Percentiles rank a stretch among this genome's conserved stretches.
phyloP scores from a whole-genome alignment of 2,797 vertebrate genomes.

The Buphagus erythrorhynchus region DNA sequence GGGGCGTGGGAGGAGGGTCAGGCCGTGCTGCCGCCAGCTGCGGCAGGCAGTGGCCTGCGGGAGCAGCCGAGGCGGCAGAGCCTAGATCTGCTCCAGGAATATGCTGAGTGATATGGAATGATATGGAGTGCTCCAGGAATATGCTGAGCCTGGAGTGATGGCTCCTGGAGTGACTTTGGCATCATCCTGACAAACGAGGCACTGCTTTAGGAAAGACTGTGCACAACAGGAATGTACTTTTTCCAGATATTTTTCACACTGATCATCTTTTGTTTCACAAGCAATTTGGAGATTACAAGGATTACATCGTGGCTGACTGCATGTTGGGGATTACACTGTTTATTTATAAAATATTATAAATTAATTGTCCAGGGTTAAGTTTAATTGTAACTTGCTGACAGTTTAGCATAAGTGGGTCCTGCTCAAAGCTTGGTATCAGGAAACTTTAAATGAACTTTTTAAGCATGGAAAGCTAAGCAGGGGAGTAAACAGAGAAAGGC shows the following conservation, averaged over 20 bases:
- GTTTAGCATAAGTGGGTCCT: neutral
- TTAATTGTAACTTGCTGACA: neutral
- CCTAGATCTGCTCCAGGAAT: slow-evolving; percentile 40
- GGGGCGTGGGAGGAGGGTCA: neutral
- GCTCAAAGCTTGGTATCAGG: neutral
- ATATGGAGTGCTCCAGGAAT: slow-evolving; percentile 54
- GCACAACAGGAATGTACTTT: slow-evolving; percentile 51
- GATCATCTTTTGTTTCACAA: slow-evolving; percentile 88
- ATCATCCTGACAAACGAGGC: slow-evolving; percentile 59
- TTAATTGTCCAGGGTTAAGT: neutral
- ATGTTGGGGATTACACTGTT: neutral
- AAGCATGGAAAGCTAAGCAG: neutral
- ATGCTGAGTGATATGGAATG: neutral
- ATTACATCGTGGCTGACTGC: slow-evolving; percentile 82
- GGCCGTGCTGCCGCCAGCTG: neutral
- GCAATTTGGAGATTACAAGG: slow-evolving; percentile 90
- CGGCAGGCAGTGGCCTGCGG: neutral
- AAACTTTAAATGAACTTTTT: neutral
- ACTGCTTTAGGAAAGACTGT: slow-evolving; percentile 75
- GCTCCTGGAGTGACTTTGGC: slow-evolving; percentile 79
- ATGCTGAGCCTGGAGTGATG: slow-evolving; percentile 17
- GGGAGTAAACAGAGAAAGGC: neutral
- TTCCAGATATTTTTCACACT: slow-evolving; percentile 87
- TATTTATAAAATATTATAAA: neutral
- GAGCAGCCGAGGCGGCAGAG: neutral